Percentiles rank a stretch among this genome's conserved stretches.
These are phyloP conservation scores for Tinea pellionella DNA, from an alignment of 2,888 invertebrate species.

Conservation along the genomic window DNA sequence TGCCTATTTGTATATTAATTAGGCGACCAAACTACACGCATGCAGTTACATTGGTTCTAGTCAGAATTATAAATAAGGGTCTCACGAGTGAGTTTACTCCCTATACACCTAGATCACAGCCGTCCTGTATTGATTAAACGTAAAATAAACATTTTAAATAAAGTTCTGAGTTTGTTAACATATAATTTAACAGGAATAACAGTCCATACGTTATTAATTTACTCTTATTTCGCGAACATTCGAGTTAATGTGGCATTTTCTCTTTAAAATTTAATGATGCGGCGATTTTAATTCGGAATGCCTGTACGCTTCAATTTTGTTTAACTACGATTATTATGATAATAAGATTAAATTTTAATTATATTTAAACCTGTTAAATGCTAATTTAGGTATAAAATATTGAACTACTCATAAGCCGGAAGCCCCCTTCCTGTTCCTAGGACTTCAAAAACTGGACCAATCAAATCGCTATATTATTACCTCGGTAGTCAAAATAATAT, in stretches of 20 bases:
- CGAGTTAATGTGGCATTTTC: background rate
- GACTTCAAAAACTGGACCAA: too few species aligned
- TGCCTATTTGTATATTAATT: too few species aligned
- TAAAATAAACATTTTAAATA: too few species aligned
- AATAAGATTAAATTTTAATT: constrained; percentile 4
- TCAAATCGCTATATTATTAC: too few species aligned
- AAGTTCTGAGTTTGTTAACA: background rate
- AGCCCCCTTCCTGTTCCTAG: too few species aligned
- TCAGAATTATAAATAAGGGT: too few species aligned
- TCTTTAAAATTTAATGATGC: constrained; percentile 9
- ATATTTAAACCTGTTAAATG: background rate
- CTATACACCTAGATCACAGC: too few species aligned
- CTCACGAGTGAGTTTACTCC: too few species aligned
- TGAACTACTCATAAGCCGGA: background rate
- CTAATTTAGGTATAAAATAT: background rate
- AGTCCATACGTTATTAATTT: background rate
- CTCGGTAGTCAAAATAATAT: too few species aligned
- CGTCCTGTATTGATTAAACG: too few species aligned
- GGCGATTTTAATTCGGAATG: background rate
- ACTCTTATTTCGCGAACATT: background rate
- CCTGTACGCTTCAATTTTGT: background rate
- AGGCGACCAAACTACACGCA: too few species aligned
- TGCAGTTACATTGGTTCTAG: too few species aligned
- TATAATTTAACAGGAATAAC: background rate
- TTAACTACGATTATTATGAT: constrained; percentile 1